Conservation (phyloP, 53 echinoderm and acorn worm species). For the Pentamera pediparva region DNA sequence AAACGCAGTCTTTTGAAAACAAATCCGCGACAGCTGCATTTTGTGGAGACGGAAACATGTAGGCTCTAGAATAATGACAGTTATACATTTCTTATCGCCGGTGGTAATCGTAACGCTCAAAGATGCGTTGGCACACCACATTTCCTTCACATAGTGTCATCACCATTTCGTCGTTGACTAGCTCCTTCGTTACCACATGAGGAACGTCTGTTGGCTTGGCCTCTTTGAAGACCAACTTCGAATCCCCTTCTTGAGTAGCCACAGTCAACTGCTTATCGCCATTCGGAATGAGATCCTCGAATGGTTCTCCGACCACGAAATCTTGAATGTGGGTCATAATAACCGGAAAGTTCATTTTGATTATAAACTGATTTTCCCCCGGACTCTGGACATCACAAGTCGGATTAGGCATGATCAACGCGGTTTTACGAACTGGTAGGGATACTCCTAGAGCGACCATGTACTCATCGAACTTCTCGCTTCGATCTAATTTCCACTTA, state of each 20-base stretch:
- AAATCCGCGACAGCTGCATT: too few relatives aligned
- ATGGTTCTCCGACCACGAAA: conserved; percentile 66
- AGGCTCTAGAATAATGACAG: too few relatives aligned
- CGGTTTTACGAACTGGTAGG: conserved; percentile 71
- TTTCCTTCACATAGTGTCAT: conserved; percentile 82
- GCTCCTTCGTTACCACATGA: conserved; percentile 78
- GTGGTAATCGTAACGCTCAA: too few relatives aligned
- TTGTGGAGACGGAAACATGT: too few relatives aligned
- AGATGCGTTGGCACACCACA: conserved; percentile 63
- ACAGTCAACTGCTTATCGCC: conserved; percentile 76
- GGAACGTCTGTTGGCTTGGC: conserved; percentile 63
- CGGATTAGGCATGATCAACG: conserved; percentile 72
- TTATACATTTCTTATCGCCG: too few relatives aligned
- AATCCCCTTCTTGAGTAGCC: conserved; percentile 62
- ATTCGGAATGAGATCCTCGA: conserved; percentile 85
- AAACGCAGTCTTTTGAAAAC: too few relatives aligned
- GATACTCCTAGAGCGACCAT: conserved; percentile 79
- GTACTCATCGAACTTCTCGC: conserved; percentile 95
- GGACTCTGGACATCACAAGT: conserved; percentile 65
- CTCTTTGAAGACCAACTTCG: conserved; percentile 67
- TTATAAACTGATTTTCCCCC: conserved; percentile 54
- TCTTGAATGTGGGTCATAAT: conserved; percentile 88
- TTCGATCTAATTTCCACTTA: conserved; percentile 82
- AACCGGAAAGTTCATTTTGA: conserved; percentile 92
- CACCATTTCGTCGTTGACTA: conserved; percentile 72